These are phyloP conservation scores for Cathartes aura DNA, from an alignment of 2,113 vertebrate genomes.

Conservation along the genomic window DNA sequence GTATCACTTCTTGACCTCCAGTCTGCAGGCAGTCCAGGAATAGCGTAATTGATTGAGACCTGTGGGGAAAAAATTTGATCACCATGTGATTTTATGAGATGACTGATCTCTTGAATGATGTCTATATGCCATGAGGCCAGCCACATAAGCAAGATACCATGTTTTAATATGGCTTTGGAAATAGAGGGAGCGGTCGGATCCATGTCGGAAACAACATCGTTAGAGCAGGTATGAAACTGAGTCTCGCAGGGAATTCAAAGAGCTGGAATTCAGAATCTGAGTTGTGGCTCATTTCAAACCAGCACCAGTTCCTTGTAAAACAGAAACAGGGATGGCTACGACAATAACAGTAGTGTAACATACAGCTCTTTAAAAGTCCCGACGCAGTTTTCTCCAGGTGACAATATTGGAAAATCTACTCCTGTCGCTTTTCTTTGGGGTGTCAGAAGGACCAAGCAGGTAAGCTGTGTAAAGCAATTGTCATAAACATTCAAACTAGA, in stretches of 20 bases:
- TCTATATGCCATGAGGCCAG: neutral
- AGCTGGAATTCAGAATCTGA: neutral
- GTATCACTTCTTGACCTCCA: neutral
- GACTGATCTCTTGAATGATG: neutral
- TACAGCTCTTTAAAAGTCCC: neutral
- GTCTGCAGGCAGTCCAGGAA: neutral
- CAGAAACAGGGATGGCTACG: neutral
- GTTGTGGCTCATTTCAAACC: neutral
- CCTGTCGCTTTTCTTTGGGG: neutral
- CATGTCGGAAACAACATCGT: neutral
- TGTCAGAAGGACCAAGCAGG: neutral
- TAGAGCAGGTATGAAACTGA: neutral
- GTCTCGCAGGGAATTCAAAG: neutral
- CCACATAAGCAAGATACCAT: neutral
- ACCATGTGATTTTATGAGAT: neutral
- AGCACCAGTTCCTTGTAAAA: neutral
- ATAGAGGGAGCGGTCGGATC: neutral
- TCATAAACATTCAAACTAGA: neutral
- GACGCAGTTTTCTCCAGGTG: neutral
- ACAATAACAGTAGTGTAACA: neutral
- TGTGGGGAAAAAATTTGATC: neutral
- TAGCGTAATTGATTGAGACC: neutral
- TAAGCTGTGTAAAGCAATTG: neutral
- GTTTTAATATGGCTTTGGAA: neutral
- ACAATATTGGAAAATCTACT: neutral